phyloP scores from a whole-genome alignment of 2,797 vertebrate genomes.

The Yasuhikotakia modesta region DNA sequence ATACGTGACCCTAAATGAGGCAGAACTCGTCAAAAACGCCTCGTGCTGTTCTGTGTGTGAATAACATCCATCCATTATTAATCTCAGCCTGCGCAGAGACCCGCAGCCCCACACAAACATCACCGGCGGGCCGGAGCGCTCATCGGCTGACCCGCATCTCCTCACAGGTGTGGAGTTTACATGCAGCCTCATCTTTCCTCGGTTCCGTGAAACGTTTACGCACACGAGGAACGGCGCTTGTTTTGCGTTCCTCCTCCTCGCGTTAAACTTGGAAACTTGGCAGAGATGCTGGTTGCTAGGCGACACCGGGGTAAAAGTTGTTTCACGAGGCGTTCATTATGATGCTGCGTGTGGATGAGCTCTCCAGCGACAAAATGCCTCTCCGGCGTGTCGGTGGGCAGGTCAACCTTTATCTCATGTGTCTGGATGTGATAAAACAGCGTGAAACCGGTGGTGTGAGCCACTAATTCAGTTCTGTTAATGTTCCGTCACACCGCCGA shows the following conservation, averaged over 20 bases:
- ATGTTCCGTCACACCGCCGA: background rate
- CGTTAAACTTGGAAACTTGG: constrained; percentile 47
- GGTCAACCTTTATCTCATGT: constrained; percentile 53
- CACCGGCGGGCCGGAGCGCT: constrained; percentile 25
- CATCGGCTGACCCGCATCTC: constrained; percentile 6
- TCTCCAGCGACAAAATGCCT: constrained; percentile 36
- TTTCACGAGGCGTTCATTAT: constrained; percentile 49
- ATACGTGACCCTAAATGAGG: constrained; percentile 55
- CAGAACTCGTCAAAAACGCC: constrained; percentile 51
- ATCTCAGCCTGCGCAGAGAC: constrained; percentile 37
- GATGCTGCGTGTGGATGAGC: constrained; percentile 31
- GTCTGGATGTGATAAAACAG: constrained; percentile 34
- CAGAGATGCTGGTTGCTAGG: constrained; percentile 51
- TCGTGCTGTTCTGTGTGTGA: constrained; percentile 40
- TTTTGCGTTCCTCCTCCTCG: constrained; percentile 22
- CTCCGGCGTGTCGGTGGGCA: constrained; percentile 36
- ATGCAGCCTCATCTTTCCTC: background rate
- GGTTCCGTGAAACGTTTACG: background rate
- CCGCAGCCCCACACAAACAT: constrained; percentile 6
- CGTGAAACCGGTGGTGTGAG: constrained; percentile 34
- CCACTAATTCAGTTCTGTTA: constrained; percentile 43
- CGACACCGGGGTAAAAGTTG: constrained; percentile 51
- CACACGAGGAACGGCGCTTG: background rate
- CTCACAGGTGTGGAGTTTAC: constrained; percentile 8
- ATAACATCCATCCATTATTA: constrained; percentile 56